Percentiles rank a stretch among this genome's conserved stretches.
phyloP scores from a whole-genome alignment of 2,113 vertebrate genomes.

The Dipodomys ordii region DNA sequence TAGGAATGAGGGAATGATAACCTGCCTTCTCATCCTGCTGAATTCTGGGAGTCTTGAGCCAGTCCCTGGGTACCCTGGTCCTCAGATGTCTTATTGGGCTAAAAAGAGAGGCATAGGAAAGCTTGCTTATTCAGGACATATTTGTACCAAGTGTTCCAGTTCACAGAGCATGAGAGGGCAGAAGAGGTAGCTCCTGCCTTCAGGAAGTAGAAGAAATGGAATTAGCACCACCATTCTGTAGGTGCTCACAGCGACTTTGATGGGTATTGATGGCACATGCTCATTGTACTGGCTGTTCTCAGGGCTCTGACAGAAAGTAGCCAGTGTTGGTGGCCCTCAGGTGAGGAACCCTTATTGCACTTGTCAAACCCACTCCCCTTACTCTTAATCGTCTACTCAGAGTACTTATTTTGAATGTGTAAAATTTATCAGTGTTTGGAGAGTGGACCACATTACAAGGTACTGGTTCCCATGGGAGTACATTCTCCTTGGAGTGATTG shows the following conservation, averaged over 20 bases:
- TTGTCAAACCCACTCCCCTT: not conserved
- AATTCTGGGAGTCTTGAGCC: not conserved
- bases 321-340: too few relatives aligned
- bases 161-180: not conserved
- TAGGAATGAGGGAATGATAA: too few relatives aligned
- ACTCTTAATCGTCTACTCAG: not conserved
- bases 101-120: not conserved
- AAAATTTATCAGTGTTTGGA: not conserved
- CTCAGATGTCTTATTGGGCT: not conserved
- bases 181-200: not conserved
- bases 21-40: not conserved
- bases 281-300: not conserved
- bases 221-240: not conserved
- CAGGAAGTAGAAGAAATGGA: not conserved
- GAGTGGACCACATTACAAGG: not conserved
- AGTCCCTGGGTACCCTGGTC: not conserved
- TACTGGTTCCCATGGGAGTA: not conserved
- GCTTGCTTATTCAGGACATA: not conserved
- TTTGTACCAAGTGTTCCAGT: not conserved
- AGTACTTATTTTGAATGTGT: not conserved
- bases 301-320: not conserved
- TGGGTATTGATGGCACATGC: not conserved
- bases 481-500: not conserved
- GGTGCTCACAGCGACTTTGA: not conserved
- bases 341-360: fast-evolving